Base-by-base conservation (phyloP, 2,113 vertebrate genomes). In the Semnopithecus entellus region DNA sequence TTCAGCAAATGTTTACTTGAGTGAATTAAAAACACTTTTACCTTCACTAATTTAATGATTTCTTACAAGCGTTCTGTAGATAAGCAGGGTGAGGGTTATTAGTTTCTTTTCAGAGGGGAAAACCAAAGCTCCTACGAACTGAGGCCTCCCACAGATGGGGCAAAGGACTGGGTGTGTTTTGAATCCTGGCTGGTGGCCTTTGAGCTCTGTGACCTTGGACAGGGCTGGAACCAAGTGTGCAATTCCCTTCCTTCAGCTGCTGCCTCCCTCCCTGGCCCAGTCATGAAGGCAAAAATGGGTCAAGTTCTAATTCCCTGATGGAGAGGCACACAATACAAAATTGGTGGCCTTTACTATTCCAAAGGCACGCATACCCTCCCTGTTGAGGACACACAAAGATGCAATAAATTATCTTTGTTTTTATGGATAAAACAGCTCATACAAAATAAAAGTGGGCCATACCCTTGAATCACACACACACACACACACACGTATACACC, bases 401-500 rank as follows among this genome's bases (percentile, higher is more conserved):
- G 38, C 64, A 52, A 70, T 91, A 89, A 70, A 88, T 68, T 85
- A 80, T 93, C 91, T 91, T 72, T 81, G 35, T 22, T 91, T 95
- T 40, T 66, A 64, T 38, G 32, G 45, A 45, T 27, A 78, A n/a
- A 84, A 75, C 18, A 90, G 79, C 35, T 95, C 80, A 91, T 17
- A 52, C 38, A 80, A 90, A 66, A 97, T 48, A 12, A 87, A 93
- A 97, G 61, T 90, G 80, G 81, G 75, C 25, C 86, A 95, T 72
- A 84, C 7, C 48, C 18, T 38, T 88, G 68, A 85, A 92, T 73
- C 16, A 86, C 86, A 61, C 87, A 82, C 73, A 90, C 68, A 84
- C 38, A 52, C 35, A 52, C 76, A 72, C 85, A 73, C 72, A 52
- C 12, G 18, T 40, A 68, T 27, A 30, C 45, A 0, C 12, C 13